Evolutionary conservation across 2,888 invertebrate species (phyloP).

Genomic region (Fissipunctia ypsillon): DNA sequence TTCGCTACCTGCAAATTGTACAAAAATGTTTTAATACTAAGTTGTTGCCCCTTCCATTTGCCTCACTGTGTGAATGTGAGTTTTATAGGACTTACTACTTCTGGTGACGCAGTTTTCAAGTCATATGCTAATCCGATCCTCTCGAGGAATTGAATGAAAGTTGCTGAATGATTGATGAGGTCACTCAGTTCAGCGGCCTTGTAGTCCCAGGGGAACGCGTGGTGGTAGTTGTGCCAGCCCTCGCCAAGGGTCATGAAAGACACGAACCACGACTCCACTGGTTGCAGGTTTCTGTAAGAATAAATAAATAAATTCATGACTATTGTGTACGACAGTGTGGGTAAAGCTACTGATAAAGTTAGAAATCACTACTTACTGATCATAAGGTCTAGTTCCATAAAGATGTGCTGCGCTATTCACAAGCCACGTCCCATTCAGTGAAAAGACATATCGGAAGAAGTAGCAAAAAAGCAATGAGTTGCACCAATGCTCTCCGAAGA

Average conservation of each 20-base stretch:
- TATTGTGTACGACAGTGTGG: background rate
- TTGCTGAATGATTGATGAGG: slow-evolving; percentile 91
- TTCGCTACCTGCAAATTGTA: slow-evolving; percentile 84
- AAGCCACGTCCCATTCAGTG: slow-evolving; percentile 94
- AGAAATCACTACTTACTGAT: slow-evolving; percentile 88
- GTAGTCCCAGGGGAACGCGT: slow-evolving; percentile 98
- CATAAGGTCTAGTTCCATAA: slow-evolving; percentile 94
- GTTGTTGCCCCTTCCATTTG: background rate
- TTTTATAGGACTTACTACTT: slow-evolving; percentile 74
- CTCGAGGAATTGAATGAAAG: slow-evolving; percentile 91
- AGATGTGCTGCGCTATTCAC: slow-evolving; percentile 96
- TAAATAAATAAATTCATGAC: background rate
- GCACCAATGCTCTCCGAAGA: slow-evolving; percentile 92
- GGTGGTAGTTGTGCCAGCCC: slow-evolving; percentile 98
- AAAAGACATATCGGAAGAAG: slow-evolving; percentile 91
- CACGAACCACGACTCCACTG: slow-evolving; percentile 94
- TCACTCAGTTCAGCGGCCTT: slow-evolving; percentile 95
- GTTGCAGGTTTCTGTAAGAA: slow-evolving; percentile 92
- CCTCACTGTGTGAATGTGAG: background rate
- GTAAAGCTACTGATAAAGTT: background rate
- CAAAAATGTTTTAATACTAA: background rate
- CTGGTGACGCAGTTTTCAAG: slow-evolving; percentile 87
- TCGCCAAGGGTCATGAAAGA: slow-evolving; percentile 93
- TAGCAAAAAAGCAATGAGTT: slow-evolving; percentile 91
- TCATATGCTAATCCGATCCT: slow-evolving; percentile 92